Percentiles rank a stretch among this genome's conserved stretches.
Conservation (phyloP, 2,113 vertebrate genomes). For the Pterocles orientalis region DNA sequence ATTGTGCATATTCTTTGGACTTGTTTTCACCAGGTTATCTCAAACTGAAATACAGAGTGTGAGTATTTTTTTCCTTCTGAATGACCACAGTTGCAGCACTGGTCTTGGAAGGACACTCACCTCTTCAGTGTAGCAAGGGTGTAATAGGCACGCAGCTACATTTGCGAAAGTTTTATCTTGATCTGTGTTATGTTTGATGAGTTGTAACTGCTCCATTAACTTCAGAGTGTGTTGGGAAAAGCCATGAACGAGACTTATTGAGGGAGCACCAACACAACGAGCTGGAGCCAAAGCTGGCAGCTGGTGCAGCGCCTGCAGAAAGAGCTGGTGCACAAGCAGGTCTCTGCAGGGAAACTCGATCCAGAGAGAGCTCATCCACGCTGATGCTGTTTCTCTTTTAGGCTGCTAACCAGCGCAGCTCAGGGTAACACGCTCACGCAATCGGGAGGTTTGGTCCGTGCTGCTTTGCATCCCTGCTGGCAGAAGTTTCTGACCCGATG, state of each 20-base stretch:
- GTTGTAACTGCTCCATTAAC: background rate
- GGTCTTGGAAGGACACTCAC: background rate
- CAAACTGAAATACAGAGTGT: background rate
- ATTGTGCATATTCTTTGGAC: background rate
- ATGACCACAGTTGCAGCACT: background rate
- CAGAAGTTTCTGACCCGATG: background rate
- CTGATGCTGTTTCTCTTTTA: background rate
- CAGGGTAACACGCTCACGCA: background rate
- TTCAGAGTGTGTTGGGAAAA: background rate
- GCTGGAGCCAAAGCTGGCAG: background rate
- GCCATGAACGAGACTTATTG: background rate
- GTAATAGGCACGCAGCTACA: background rate
- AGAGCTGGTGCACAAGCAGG: background rate
- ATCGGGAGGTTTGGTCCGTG: background rate
- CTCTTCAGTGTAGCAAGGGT: background rate
- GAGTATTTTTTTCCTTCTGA: background rate
- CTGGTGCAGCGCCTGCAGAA: background rate
- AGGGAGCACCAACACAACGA: background rate
- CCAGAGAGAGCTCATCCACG: background rate
- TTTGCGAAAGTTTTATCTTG: background rate
- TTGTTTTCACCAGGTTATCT: background rate
- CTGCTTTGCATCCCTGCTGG: background rate
- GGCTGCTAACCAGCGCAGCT: background rate
- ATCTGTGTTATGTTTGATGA: background rate
- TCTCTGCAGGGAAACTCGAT: background rate